Conservation (phyloP, 2,797 vertebrate genomes). For the Strix occidentalis region DNA sequence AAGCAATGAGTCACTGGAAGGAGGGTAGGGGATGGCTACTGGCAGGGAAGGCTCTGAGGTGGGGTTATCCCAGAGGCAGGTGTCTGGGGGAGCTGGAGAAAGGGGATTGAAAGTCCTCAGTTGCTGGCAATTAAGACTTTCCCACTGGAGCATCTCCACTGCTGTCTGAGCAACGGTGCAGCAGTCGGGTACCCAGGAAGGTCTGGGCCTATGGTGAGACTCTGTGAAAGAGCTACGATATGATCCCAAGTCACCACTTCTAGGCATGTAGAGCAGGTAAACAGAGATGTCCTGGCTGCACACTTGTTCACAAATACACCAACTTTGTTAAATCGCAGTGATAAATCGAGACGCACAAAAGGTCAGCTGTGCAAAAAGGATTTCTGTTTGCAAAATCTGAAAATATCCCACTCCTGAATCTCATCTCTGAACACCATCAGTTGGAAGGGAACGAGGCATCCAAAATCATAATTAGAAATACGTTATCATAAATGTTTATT, state of each 20-base stretch:
- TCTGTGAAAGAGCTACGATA: background rate
- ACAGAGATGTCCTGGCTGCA: background rate
- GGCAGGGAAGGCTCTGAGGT: background rate
- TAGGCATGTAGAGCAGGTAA: background rate
- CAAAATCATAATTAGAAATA: background rate
- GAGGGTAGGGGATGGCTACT: background rate
- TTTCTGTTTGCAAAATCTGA: background rate
- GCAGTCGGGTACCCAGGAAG: background rate
- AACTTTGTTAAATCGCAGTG: accelerated
- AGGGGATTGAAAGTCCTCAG: background rate
- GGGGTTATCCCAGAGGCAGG: background rate
- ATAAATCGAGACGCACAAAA: background rate
- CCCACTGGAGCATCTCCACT: background rate
- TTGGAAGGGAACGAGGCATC: background rate
- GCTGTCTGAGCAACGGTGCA: background rate
- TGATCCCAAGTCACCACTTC: background rate
- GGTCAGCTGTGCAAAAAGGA: accelerated
- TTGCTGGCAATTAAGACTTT: background rate
- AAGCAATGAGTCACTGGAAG: background rate
- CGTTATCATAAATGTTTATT: background rate
- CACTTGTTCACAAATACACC: background rate
- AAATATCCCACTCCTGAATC: background rate
- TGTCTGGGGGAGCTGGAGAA: background rate
- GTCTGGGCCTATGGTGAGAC: background rate
- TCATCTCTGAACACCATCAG: background rate